Evolutionary conservation across 2,888 invertebrate genomes (phyloP), one percentile per base, ranked within the genome.

Genomic region (Gastracanthus pulcherrimus): DNA sequence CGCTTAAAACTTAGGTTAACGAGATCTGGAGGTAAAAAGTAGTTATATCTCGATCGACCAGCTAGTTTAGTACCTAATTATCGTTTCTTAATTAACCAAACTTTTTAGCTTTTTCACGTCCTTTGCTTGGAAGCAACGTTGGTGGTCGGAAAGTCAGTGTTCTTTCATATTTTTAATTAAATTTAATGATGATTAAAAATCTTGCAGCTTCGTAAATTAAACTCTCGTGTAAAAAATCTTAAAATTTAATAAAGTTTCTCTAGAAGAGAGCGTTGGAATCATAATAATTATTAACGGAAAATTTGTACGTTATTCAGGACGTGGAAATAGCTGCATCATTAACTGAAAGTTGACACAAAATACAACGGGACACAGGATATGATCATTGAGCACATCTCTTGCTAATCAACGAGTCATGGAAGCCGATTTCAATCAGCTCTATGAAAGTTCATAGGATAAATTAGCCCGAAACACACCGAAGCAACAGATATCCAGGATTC

Each of bases 41-140:
- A 6, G 26, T 64, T 66, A 51, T 38, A 64, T 64, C 55, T 71
- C 69, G 77, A 78, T 71, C 64, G 48, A 16, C 29, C 26, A 38
- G 62, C 38, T 71, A 77, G 34, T 78, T 71, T 71, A 55, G 48
- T 64, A 78, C 64, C 64, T 48, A 78, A 78, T 78, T 79, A 79
- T 60, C 58, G 62, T 74, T 67, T 79, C 74, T 74, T 79, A 74
- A 79, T 79, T 74, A 74, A 74, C 58, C 16, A 66, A 72, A 71
- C 51, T 78, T 78, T 66, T 67, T 36, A 60, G 48, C 34, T 74
- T 58, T 34, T 58, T n/a, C 58, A 11, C 26, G 16, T 51, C 19
- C 36, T 9, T 11, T 38, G 11, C 62, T 36, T 48, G 29, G 6
- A 51, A 41, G 9, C 29, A 7, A 16, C 64, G 45, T 16, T 41